Evolutionary conservation across 2,888 invertebrate species (phyloP), one percentile per base, ranked within the genome.

Genomic region (Diadegma fenestrale): DNA sequence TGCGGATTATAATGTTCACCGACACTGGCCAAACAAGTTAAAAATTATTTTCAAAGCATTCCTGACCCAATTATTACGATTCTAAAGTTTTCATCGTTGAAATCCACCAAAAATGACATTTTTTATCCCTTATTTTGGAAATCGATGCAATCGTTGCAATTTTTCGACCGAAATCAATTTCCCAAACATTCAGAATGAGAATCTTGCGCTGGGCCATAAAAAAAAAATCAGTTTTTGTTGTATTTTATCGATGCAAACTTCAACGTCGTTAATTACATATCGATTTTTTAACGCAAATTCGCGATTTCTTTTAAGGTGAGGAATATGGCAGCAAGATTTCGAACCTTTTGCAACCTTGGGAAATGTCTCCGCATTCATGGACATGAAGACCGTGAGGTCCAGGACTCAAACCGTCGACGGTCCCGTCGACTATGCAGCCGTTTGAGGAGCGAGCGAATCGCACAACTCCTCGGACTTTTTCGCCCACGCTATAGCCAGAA

Each of bases 341-440:
- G 41, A 91, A 95, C 95, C 94, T 95, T 33, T 94, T 91, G 91
- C 95, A 95, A 86, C 96, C 96, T 89, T 94, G 89, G 0, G 97
- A 96, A 71, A 97, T 94, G 93, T 97, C 97, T 0, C 97, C 97
- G 91, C 95, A 96, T 93, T 97, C 97, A 90, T 97, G 96, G 58
- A 97, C 94, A 87, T 95, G 95, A 61, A 96, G 91, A 4, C 95
- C 94, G 91, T 96, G 95, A 26, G 85, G 93, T 87, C 97, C 97
- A 45, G 95, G 95, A 0, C 94, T 88, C 64, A 98, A 94, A 0
- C 98, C 97, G 94, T 98, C 98, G 2, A 98, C 94, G 2, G 97
- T 97, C 0, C 98, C 98, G 91, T 98, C 98, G 2, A 98, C 95
- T 0, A 98, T 95, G 73, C 97, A 96, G 0, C 95, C 95, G 0